phyloP scores from a whole-genome alignment of 2,888 invertebrate genomes.

The Argynnis bischoffii region DNA sequence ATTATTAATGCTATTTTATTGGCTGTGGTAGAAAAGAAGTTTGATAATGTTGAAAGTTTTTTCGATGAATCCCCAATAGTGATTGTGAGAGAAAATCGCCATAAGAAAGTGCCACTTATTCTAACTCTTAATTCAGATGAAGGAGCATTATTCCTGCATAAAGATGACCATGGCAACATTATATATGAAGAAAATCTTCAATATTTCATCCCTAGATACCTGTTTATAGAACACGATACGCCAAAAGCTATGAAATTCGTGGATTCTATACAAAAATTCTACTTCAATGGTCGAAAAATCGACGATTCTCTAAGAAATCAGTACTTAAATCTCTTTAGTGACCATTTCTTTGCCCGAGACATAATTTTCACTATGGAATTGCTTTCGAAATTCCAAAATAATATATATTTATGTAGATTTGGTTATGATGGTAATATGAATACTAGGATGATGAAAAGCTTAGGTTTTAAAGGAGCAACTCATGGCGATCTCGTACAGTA shows the following conservation, averaged over 20 bases:
- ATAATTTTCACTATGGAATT: slow-evolving; percentile 52
- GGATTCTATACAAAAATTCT: slow-evolving; percentile 51
- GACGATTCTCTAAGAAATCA: slow-evolving; percentile 46
- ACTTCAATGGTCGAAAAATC: slow-evolving; percentile 52
- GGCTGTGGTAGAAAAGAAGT: slow-evolving; percentile 63
- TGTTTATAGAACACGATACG: slow-evolving; percentile 46
- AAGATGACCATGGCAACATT: slow-evolving; percentile 51
- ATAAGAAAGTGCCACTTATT: slow-evolving; percentile 58
- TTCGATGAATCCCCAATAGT: slow-evolving; percentile 57
- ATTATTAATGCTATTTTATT: slow-evolving; percentile 55
- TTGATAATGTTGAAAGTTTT: slow-evolving; percentile 56
- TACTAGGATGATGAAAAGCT: slow-evolving; percentile 57
- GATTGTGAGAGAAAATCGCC: slow-evolving; percentile 50
- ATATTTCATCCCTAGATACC: slow-evolving; percentile 57
- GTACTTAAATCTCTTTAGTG: slow-evolving; percentile 58
- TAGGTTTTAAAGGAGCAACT: slow-evolving; percentile 60
- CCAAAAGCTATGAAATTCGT: slow-evolving; percentile 45
- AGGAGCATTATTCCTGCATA: slow-evolving; percentile 58
- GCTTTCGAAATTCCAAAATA: slow-evolving; percentile 46
- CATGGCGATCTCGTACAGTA: slow-evolving; percentile 72
- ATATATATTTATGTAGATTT: slow-evolving; percentile 59
- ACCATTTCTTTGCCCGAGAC: slow-evolving; percentile 59
- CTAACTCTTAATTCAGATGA: slow-evolving; percentile 58
- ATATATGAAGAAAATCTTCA: slow-evolving; percentile 55
- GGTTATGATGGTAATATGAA: slow-evolving; percentile 62